These are phyloP conservation scores for Temnothorax curvispinosus DNA, from an alignment of 1,140 invertebrate genomes.

Conservation along the genomic window DNA sequence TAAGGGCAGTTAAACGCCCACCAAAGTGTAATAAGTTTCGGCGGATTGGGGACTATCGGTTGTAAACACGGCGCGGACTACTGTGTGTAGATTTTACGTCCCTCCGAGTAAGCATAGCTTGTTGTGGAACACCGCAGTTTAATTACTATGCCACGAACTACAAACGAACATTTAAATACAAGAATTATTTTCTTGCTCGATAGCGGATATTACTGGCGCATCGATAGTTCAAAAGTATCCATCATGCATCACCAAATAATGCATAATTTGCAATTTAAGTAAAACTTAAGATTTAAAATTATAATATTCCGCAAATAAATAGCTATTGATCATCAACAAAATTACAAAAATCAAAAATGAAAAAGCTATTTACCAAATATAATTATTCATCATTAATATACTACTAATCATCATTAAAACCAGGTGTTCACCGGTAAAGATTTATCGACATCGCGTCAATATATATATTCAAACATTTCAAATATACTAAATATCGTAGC, in stretches of 20 bases:
- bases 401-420: background rate
- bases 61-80: conserved; percentile 59
- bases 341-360: background rate
- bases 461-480: background rate
- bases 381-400: conserved; percentile 17
- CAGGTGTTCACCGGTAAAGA: background rate
- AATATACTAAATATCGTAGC: conserved; percentile 1
- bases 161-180: conserved; percentile 68
- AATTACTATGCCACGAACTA: conserved; percentile 68
- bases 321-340: background rate
- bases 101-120: conserved; percentile 65
- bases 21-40: conserved; percentile 64
- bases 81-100: conserved; percentile 68
- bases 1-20: conserved; percentile 51
- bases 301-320: background rate
- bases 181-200: conserved; percentile 68
- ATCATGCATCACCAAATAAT: background rate
- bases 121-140: conserved; percentile 72
- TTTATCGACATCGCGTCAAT: conserved; percentile 15
- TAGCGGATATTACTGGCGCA: conserved; percentile 49
- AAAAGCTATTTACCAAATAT: background rate
- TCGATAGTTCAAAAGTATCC: conserved; percentile 61
- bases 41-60: conserved; percentile 65
- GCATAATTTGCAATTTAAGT: background rate
- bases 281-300: background rate